Evolutionary conservation across 2,113 vertebrate species (phyloP).

Genomic region (Corythaeola cristata): DNA sequence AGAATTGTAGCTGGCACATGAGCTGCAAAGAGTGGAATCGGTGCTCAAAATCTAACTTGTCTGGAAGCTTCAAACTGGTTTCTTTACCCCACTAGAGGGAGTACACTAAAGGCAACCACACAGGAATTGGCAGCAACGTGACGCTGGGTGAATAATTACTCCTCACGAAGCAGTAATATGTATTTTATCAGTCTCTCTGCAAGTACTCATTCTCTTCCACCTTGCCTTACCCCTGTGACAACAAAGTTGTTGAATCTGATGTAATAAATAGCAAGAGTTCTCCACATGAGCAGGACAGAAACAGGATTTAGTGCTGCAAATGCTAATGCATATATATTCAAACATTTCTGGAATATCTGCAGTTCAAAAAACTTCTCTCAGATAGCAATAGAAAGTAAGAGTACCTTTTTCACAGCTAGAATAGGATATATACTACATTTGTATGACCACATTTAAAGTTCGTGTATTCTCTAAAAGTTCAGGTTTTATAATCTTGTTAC

Average conservation of each 20-base stretch:
- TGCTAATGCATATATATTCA: neutral
- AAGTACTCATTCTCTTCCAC: neutral
- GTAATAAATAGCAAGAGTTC: neutral
- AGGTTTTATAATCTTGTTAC: neutral
- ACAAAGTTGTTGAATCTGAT: neutral
- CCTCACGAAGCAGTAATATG: neutral
- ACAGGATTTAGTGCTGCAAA: neutral
- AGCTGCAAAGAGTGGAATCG: neutral
- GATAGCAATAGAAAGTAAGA: neutral
- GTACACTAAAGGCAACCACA: neutral
- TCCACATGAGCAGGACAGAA: neutral
- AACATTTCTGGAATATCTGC: neutral
- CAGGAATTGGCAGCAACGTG: fast-evolving
- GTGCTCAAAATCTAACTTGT: neutral
- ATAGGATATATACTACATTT: neutral
- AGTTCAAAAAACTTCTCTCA: neutral
- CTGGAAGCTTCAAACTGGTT: neutral
- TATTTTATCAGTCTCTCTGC: neutral
- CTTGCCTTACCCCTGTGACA: neutral
- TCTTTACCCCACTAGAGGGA: neutral
- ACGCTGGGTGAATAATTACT: neutral
- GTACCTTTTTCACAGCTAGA: neutral
- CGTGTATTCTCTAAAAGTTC: neutral
- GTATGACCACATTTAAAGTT: neutral
- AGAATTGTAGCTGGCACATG: neutral